phyloP scores from a whole-genome alignment of 2,888 invertebrate genomes.

The Polylopha cassiicola region DNA sequence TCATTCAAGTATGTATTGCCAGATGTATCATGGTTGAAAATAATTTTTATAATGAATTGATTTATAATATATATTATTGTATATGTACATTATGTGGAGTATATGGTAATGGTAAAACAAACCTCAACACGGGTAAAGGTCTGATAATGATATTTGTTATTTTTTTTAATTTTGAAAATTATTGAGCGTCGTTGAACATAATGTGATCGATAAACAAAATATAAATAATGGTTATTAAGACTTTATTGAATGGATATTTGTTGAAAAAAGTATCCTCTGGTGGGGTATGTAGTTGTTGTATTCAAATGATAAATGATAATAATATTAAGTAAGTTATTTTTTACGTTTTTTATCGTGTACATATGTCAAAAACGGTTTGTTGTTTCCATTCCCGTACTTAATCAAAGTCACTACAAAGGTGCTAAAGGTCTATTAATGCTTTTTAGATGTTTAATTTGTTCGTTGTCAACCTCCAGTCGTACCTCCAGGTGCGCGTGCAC shows the following conservation, averaged over 20 bases:
- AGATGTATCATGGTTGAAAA: slow-evolving; percentile 65
- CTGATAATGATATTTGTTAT: slow-evolving; percentile 56
- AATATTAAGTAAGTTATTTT: slow-evolving; percentile 78
- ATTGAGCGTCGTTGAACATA: slow-evolving; percentile 75
- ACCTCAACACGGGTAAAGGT: slow-evolving; percentile 41
- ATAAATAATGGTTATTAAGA: slow-evolving; percentile 70
- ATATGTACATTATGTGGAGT: slow-evolving; percentile 60
- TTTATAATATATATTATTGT: slow-evolving; percentile 65
- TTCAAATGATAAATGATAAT: slow-evolving; percentile 73
- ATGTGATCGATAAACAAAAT: slow-evolving; percentile 70
- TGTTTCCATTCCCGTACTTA: slow-evolving; percentile 66
- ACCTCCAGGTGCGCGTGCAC: background rate
- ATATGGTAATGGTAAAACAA: slow-evolving; percentile 48
- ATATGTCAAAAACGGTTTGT: slow-evolving; percentile 70
- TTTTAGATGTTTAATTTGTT: slow-evolving; percentile 55
- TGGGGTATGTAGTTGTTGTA: slow-evolving; percentile 75
- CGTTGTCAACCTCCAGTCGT: slow-evolving; percentile 15
- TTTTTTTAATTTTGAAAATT: slow-evolving; percentile 57
- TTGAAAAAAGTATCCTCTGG: slow-evolving; percentile 71
- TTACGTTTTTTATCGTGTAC: slow-evolving; percentile 76
- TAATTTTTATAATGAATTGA: slow-evolving; percentile 71
- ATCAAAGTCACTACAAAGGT: slow-evolving; percentile 67
- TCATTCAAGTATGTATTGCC: slow-evolving; percentile 52
- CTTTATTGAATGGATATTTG: slow-evolving; percentile 74
- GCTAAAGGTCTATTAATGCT: slow-evolving; percentile 75